phyloP scores from a whole-genome alignment of 1,140 invertebrate genomes.

The Arion vulgaris region DNA sequence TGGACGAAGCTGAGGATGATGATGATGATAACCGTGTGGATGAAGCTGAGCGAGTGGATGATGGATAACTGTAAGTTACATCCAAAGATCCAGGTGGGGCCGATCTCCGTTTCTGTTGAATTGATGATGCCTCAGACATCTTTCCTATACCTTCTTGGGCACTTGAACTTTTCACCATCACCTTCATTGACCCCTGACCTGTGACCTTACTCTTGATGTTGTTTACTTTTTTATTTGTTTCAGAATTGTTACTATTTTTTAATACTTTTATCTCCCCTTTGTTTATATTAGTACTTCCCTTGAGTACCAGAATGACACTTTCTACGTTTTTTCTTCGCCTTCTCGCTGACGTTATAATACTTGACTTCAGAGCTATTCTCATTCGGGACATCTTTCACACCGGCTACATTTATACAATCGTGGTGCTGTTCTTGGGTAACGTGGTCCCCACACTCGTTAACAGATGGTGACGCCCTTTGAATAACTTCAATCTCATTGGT shows the following conservation, averaged over 20 bases:
- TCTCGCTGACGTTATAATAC: constrained; percentile 19
- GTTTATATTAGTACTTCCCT: background rate
- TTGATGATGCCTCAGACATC: background rate
- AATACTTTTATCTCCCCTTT: background rate
- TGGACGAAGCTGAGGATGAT: no score
- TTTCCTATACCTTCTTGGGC: constrained; percentile 12
- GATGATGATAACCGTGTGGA: background rate
- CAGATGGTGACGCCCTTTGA: background rate
- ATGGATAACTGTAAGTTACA: background rate
- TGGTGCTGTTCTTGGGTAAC: background rate
- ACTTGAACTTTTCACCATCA: constrained; percentile 26
- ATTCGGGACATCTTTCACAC: background rate
- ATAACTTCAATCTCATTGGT: background rate
- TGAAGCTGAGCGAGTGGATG: background rate
- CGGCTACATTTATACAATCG: no score
- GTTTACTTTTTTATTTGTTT: background rate
- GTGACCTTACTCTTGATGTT: background rate
- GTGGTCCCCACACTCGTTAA: background rate
- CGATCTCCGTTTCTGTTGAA: constrained; percentile 9
- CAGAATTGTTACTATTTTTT: background rate
- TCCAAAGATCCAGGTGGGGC: background rate
- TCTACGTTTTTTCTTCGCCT: constrained; percentile 4
- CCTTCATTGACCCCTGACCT: no score
- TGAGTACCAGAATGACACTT: background rate
- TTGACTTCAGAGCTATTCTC: background rate